Evolutionary conservation across 2,888 invertebrate genomes (phyloP), one percentile per base, ranked within the genome.

Genomic region (Criorhina ranunculi): DNA sequence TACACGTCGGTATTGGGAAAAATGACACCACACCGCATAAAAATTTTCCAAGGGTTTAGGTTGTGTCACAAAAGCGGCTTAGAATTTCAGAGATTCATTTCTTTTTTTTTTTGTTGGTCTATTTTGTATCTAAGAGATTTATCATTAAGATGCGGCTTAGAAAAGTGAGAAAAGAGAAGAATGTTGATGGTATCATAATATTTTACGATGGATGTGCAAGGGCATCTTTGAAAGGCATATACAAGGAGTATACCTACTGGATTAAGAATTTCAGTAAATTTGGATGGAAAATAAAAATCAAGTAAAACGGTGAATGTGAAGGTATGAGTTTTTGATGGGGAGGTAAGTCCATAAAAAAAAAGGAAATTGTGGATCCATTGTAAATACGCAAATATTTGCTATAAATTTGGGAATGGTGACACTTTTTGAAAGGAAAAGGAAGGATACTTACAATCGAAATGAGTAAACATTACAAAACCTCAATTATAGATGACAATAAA

Each of bases 11-110:
- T 69, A 49, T 64, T 66, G 44, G 66, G 57, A 46, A 72, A 72
- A 59, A 80, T 80, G 75, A 85, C 85, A 80, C 85, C 79, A 29
- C 79, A 80, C 85, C 79, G 17, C 79, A 85, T 79, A 85, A 75
- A 79, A 79, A 62, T 67, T 78, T 73, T 70, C 55, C 70, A 53
- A 42, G 80, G 80, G 76, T 53, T 83, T 80, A 70, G 75, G 64
- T 53, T 85, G 85, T 85, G 85, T 85, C 75, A 75, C 85, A 85
- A 85, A 24, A 85, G 80, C 85, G 66, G 85, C 85, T 85, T 85
- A 85, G 75, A 83, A 64, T 55, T 64, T 53, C 44, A 31, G 29
- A 75, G 77, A 85, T 79, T 57, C 67, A 62, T 79, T 79, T 79
- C 37, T 40, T 24, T 24, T 33, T 37, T 46, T 79, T 44, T 40